Evolutionary conservation across 2,888 invertebrate species (phyloP).

Genomic region (Apamea monoglypha): DNA sequence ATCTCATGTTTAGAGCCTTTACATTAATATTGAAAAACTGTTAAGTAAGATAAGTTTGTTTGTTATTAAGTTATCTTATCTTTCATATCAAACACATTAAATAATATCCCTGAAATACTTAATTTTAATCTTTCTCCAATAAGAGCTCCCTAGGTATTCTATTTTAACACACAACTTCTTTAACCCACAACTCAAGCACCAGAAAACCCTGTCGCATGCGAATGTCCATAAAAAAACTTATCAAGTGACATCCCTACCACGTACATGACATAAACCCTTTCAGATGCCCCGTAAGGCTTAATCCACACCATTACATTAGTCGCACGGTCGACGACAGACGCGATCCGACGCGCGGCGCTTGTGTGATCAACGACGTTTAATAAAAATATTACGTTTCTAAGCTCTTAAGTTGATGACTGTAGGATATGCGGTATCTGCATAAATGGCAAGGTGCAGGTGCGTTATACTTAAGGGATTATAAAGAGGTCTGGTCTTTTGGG

Average conservation of each 20-base stretch:
- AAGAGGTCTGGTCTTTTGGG: not conserved
- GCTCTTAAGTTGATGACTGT: constrained; percentile 28
- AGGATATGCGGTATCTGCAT: constrained; percentile 16
- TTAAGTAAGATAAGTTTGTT: not conserved
- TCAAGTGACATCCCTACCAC: constrained; percentile 36
- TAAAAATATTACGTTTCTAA: constrained; percentile 48
- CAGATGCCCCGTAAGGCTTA: constrained; percentile 43
- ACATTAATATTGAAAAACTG: not conserved
- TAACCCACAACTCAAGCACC: not conserved
- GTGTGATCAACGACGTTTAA: constrained; percentile 43
- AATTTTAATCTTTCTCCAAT: not conserved
- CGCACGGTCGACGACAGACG: constrained; percentile 55
- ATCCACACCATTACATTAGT: constrained; percentile 58
- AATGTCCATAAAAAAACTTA: not conserved
- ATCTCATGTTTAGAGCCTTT: not conserved
- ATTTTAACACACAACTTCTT: not conserved
- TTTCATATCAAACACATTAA: not conserved
- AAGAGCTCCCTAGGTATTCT: not conserved
- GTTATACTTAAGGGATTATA: not conserved
- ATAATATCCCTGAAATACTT: not conserved
- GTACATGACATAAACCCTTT: constrained; percentile 33
- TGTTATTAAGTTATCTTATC: not conserved
- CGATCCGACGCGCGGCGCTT: constrained; percentile 44
- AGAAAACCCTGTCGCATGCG: not conserved
- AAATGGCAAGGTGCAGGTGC: not conserved